phyloP scores from a whole-genome alignment of 2,888 invertebrate genomes.

The Dicyrtomina minuta region DNA sequence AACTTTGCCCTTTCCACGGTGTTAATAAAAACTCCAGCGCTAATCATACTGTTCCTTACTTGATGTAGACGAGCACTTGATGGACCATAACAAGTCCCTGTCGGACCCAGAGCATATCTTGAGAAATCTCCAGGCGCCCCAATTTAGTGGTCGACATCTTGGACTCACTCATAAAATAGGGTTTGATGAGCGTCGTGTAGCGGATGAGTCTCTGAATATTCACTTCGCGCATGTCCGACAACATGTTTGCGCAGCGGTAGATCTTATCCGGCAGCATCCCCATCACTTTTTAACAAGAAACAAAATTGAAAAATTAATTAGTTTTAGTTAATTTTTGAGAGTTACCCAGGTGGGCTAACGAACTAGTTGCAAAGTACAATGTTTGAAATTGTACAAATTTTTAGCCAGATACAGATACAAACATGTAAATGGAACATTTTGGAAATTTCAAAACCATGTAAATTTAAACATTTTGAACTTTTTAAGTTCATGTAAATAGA shows the following conservation, averaged over 20 bases:
- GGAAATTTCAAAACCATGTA: too few species aligned
- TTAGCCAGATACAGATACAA: neutral
- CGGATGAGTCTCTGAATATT: slow-evolving; percentile 42
- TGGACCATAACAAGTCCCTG: slow-evolving; percentile 48
- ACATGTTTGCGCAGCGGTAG: slow-evolving; percentile 20
- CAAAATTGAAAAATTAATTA: too few species aligned
- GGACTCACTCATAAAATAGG: slow-evolving; percentile 36
- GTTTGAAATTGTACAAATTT: neutral
- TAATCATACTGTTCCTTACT: too few species aligned
- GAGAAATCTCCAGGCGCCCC: slow-evolving; percentile 37
- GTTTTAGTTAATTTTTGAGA: too few species aligned
- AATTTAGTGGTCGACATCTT: slow-evolving; percentile 13
- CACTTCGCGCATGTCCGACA: slow-evolving; percentile 27
- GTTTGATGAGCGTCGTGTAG: slow-evolving; percentile 42
- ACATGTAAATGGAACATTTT: too few species aligned
- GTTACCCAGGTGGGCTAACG: too few species aligned
- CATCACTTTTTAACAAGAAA: slow-evolving; percentile 32
- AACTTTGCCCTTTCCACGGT: too few species aligned
- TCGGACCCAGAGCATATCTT: slow-evolving; percentile 40
- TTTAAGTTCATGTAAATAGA: too few species aligned
- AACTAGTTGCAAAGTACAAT: too few species aligned
- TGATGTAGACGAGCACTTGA: slow-evolving; percentile 46
- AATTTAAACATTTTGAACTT: too few species aligned
- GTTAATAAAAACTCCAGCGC: too few species aligned
- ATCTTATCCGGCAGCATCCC: slow-evolving; percentile 33